Evolutionary conservation across 1,140 invertebrate genomes (phyloP).

Genomic region (Pseudomyrmex sp.): DNA sequence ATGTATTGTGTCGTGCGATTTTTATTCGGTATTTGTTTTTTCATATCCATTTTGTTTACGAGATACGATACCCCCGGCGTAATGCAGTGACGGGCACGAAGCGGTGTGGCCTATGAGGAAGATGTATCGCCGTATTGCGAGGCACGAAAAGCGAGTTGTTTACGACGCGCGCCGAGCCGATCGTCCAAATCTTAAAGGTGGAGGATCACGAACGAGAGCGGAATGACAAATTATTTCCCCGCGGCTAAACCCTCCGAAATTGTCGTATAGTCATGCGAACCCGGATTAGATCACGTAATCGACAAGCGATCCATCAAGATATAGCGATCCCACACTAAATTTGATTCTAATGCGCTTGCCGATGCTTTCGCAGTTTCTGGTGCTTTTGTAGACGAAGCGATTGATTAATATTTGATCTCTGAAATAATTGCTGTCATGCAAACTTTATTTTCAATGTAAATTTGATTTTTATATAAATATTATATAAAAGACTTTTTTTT

Average conservation of each 20-base stretch:
- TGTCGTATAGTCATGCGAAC: slow-evolving; percentile 64
- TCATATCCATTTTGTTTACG: slow-evolving; percentile 59
- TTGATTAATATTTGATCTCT: slow-evolving; percentile 19
- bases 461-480: not conserved
- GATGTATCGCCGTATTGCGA: slow-evolving; percentile 54
- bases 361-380: slow-evolving; percentile 58
- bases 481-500: not conserved
- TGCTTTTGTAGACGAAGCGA: not conserved
- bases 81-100: slow-evolving; percentile 51
- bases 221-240: slow-evolving; percentile 71
- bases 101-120: slow-evolving; percentile 25
- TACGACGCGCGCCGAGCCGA: slow-evolving; percentile 19
- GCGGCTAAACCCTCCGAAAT: slow-evolving; percentile 42
- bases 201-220: slow-evolving; percentile 45
- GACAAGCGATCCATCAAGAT: slow-evolving; percentile 71
- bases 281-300: slow-evolving; percentile 69
- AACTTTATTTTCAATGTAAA: not conserved
- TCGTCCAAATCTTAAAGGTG: slow-evolving; percentile 44
- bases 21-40: slow-evolving; percentile 60
- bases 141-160: slow-evolving; percentile 33
- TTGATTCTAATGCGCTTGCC: slow-evolving; percentile 73
- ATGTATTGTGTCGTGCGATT: slow-evolving; percentile 37
- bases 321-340: slow-evolving; percentile 60
- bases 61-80: slow-evolving; percentile 10
- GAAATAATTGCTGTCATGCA: not conserved